Evolutionary conservation across 1,140 invertebrate genomes (phyloP).

Genomic region (Armadillidium nasatum): DNA sequence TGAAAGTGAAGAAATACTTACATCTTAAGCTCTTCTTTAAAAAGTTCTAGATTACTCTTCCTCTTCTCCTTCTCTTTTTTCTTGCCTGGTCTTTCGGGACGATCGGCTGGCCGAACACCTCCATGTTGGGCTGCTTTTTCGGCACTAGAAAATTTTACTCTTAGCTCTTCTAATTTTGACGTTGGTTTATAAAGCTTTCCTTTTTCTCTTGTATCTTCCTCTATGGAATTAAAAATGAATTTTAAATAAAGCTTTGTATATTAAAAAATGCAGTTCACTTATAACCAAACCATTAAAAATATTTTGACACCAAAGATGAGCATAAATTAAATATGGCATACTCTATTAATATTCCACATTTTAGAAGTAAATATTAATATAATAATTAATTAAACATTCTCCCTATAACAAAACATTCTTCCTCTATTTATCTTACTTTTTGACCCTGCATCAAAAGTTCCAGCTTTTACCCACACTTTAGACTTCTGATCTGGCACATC

Average conservation of each 20-base stretch:
- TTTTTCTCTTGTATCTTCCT: slow-evolving; percentile 82
- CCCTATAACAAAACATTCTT: not conserved
- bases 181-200: slow-evolving; percentile 91
- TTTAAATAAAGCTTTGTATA: too few relatives aligned
- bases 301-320: not conserved
- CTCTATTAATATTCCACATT: slow-evolving; percentile 22
- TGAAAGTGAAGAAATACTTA: slow-evolving; percentile 54
- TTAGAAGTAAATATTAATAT: slow-evolving; percentile 18
- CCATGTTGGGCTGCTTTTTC: slow-evolving; percentile 67
- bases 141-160: slow-evolving; percentile 59
- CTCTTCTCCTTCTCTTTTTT: slow-evolving; percentile 81
- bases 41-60: slow-evolving; percentile 94
- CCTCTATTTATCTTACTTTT: slow-evolving; percentile 62
- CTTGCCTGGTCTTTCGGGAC: slow-evolving; percentile 62
- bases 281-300: not conserved
- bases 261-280: too few relatives aligned
- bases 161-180: slow-evolving; percentile 63
- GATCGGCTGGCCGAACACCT: slow-evolving; percentile 46
- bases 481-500: slow-evolving; percentile 66
- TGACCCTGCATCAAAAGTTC: slow-evolving; percentile 89
- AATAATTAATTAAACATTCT: slow-evolving; percentile 12
- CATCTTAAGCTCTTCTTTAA: slow-evolving; percentile 91
- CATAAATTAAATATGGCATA: not conserved
- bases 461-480: slow-evolving; percentile 95
- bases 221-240: slow-evolving; percentile 48